A percentile compares a stretch with the other conserved stretches of the same genome.
phyloP scores from a whole-genome alignment of 1,140 invertebrate species.

The Bombus consobrinus region DNA sequence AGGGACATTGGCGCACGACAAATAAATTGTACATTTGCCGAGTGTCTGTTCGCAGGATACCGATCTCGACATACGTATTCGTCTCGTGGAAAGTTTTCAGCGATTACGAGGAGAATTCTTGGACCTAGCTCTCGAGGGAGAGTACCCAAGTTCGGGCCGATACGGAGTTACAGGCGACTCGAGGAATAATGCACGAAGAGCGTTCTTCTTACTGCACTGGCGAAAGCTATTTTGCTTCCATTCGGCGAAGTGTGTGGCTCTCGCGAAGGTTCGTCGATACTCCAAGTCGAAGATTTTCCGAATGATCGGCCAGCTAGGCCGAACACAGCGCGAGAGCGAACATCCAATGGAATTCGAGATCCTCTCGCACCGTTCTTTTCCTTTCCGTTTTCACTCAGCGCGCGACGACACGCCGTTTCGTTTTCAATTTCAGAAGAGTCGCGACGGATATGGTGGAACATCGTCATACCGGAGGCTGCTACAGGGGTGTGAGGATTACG shows the following conservation, averaged over 20 bases:
- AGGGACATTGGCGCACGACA: no score
- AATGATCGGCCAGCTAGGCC: constrained; percentile 41
- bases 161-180: neutral
- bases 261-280: constrained; percentile 7
- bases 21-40: neutral
- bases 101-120: neutral
- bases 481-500: constrained; percentile 13
- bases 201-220: no score
- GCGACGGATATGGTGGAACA: constrained; percentile 24
- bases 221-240: constrained; percentile 13
- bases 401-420: constrained; percentile 45
- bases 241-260: neutral
- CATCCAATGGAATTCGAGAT: constrained; percentile 37
- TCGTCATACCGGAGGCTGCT: neutral
- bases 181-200: neutral
- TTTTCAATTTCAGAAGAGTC: constrained; percentile 54
- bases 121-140: no score
- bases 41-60: neutral
- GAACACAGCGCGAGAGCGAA: constrained; percentile 8
- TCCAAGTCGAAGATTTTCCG: constrained; percentile 51
- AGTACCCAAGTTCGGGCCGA: no score
- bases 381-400: constrained; percentile 37
- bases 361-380: constrained; percentile 10
- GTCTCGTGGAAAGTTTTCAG: neutral
- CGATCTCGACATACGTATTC: neutral